These are phyloP conservation scores for Portunus trituberculatus DNA, from an alignment of 1,140 invertebrate species.

Conservation along the genomic window DNA sequence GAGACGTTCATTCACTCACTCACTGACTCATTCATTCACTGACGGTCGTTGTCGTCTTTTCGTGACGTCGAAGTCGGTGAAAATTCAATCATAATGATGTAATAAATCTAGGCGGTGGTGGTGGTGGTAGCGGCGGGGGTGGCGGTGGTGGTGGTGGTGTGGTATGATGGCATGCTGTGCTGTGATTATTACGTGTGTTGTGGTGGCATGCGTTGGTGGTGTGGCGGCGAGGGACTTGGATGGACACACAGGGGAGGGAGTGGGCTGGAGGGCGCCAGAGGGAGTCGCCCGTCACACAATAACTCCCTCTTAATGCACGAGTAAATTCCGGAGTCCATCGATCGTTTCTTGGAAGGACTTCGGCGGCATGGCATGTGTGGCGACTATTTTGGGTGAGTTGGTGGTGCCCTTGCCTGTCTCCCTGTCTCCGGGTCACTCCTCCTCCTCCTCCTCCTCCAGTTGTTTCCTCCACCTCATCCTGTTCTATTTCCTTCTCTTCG, in stretches of 20 bases:
- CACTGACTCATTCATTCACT: no score
- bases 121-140: no score
- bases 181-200: neutral
- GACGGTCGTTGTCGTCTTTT: no score
- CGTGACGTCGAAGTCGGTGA: no score
- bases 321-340: slow-evolving; percentile 9
- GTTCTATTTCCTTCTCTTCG: no score
- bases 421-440: neutral
- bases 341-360: neutral
- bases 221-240: neutral
- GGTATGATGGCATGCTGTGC: neutral
- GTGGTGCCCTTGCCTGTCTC: neutral
- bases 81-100: no score
- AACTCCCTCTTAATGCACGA: neutral
- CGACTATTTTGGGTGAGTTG: neutral
- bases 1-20: no score
- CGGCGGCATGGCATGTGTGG: neutral
- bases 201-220: neutral
- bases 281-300: neutral
- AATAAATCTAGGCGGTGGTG: no score
- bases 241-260: neutral
- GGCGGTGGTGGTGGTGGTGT: neutral
- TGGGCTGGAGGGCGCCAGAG: neutral
- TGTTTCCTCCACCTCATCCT: no score
- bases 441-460: no score